Evolutionary conservation across 2,113 vertebrate species (phyloP).

Genomic region (Myotis brandtii): DNA sequence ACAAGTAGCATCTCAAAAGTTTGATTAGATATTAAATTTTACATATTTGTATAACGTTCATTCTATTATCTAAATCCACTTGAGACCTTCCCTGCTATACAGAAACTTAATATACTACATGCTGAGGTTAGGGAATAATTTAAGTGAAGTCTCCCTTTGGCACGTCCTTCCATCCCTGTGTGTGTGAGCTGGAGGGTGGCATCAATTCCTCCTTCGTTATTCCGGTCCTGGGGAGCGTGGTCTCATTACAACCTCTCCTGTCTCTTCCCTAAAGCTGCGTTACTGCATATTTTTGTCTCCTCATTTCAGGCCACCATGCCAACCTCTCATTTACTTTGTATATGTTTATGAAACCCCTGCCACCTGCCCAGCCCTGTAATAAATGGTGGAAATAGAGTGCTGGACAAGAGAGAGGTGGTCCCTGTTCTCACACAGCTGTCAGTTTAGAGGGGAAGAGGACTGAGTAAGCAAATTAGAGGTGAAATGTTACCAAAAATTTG

Average conservation of each 20-base stretch:
- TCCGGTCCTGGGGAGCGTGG: neutral
- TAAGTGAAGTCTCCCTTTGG: neutral
- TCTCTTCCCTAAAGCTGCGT: neutral
- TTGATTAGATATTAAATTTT: constrained; percentile 36
- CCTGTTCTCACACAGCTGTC: neutral
- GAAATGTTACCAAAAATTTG: neutral
- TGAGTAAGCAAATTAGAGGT: neutral
- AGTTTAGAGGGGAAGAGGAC: neutral
- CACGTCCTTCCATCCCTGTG: neutral
- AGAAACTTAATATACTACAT: constrained; percentile 28
- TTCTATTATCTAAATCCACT: constrained; percentile 12
- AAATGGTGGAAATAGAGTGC: neutral
- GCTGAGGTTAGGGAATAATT: neutral
- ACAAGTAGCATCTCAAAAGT: neutral
- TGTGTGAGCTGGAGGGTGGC: neutral
- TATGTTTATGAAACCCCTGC: neutral
- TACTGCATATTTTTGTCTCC: neutral
- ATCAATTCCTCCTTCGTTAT: rapidly evolving
- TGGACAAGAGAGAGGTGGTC: neutral
- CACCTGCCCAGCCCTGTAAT: neutral
- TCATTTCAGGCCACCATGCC: neutral
- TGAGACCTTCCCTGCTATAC: neutral
- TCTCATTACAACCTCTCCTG: neutral
- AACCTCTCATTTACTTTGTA: neutral
- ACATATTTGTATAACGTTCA: neutral